Evolutionary conservation across 2,797 vertebrate species (phyloP), one percentile per base, ranked within the genome.

Genomic region (Enteromius unitaeniatus): DNA sequence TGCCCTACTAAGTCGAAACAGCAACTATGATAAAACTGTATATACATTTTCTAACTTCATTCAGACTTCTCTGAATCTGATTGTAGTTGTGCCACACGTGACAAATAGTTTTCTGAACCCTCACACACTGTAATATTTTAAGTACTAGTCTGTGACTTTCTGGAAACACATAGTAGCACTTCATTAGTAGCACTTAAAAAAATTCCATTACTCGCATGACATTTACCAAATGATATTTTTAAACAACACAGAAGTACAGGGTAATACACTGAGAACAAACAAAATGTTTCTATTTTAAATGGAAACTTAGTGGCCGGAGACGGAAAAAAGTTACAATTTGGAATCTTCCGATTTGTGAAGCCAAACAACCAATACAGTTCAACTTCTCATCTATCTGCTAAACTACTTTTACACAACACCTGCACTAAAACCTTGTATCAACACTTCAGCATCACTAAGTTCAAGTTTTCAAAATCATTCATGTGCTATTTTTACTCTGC

Each of bases 401-500:
- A 60, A 26, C 15, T 60, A 64, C 62, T 64, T 31, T 64, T 64
- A 17, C 62, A 64, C 31, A 31, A 64, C 28, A 31, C 31, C 3
- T 23, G 31, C 21, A 58, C 31, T 15, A 58, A 34, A 58, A 76
- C 21, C 13, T 58, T 76, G 31, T 3, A 23, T 58, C 13, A 23
- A 58, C 21, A 23, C 73, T 58, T 23, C 34, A 40, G 31, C 40
- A 26, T 17, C 14, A 76, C 21, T 1, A 40, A 40, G 14, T n/a
- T 26, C 6, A 42, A 23, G 7, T 37, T 15, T 58, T 26, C 26
- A 26, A 60, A 40, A 60, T 26, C 53, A 60, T 76, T 76, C 2
- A 55, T 58, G 53, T 76, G 53, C 74, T 42, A 76, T 76, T 76
- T 60, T 76, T 76, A 58, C n/a, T 23, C n/a, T 26, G 53, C 4